A percentile compares a stretch with the other conserved stretches of the same genome.
Conservation (phyloP, 92 coral and sea anemone species). For the Parazoanthus darwini region DNA sequence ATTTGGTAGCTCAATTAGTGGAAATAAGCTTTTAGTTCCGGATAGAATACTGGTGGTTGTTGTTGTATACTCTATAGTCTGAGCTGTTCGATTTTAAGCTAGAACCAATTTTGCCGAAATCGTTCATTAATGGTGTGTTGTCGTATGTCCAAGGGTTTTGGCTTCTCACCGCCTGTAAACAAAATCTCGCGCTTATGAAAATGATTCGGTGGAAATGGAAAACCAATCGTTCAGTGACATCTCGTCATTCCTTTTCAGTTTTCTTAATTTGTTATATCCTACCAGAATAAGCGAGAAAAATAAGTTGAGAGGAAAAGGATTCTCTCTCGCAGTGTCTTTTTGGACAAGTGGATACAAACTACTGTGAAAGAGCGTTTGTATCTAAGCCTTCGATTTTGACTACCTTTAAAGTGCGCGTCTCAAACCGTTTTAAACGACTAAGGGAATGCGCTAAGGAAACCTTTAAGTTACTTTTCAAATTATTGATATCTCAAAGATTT, state of each 20-base stretch:
- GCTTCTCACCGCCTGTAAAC: neutral
- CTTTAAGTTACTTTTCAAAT: too few relatives aligned
- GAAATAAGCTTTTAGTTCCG: slow-evolving; percentile 19
- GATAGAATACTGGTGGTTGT: slow-evolving; percentile 39
- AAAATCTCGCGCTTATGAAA: neutral
- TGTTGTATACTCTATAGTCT: neutral
- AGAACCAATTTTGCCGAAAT: neutral
- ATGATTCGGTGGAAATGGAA: neutral
- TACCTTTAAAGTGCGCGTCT: neutral
- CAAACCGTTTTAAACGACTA: neutral
- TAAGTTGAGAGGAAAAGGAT: too few relatives aligned
- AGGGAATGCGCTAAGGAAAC: neutral
- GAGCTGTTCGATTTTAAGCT: neutral
- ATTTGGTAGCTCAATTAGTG: neutral
- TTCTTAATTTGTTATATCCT: neutral
- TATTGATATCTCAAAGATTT: neutral
- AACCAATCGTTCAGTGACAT: neutral
- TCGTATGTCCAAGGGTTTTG: neutral
- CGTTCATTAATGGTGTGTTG: neutral
- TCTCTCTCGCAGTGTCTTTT: neutral
- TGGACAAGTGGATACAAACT: neutral
- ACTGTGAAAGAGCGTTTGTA: neutral
- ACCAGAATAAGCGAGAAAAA: neutral
- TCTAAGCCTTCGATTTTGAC: neutral
- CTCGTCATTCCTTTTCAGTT: neutral